Percentiles rank a stretch among this genome's conserved stretches.
Conservation (phyloP, 2,113 vertebrate genomes). For the Mesoclemmys tuberculata region DNA sequence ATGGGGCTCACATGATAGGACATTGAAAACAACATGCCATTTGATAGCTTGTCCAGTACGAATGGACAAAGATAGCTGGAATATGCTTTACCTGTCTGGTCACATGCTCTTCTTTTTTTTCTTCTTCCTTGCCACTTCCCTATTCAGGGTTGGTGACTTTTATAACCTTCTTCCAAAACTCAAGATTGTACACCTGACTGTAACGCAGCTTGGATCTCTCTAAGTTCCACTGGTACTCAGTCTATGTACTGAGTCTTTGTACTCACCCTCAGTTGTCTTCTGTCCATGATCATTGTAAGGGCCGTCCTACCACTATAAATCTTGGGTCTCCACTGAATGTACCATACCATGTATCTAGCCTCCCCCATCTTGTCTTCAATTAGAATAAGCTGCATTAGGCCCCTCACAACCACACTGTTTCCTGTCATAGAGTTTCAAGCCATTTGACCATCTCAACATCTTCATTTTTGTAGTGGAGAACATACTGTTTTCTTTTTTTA, state of each 20-base stretch:
- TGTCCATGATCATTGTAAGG: neutral
- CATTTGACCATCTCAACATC: neutral
- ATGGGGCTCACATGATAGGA: neutral
- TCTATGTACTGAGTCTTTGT: neutral
- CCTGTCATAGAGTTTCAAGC: neutral
- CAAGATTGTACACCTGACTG: neutral
- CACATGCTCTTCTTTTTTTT: neutral
- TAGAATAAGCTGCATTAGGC: neutral
- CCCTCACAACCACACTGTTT: neutral
- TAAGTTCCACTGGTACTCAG: neutral
- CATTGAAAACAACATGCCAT: neutral
- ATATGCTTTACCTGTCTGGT: neutral
- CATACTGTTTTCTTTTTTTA: neutral
- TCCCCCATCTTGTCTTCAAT: neutral
- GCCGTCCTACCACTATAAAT: neutral
- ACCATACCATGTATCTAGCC: neutral
- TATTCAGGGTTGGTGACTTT: neutral
- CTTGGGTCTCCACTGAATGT: neutral
- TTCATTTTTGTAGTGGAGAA: neutral
- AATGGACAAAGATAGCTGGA: neutral
- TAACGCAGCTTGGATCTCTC: neutral
- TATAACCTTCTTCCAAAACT: neutral
- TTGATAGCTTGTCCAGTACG: neutral
- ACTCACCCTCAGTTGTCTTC: neutral
- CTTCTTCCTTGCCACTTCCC: neutral